Base-by-base conservation (phyloP, 2,113 vertebrate species). In the Mustela lutreola region DNA sequence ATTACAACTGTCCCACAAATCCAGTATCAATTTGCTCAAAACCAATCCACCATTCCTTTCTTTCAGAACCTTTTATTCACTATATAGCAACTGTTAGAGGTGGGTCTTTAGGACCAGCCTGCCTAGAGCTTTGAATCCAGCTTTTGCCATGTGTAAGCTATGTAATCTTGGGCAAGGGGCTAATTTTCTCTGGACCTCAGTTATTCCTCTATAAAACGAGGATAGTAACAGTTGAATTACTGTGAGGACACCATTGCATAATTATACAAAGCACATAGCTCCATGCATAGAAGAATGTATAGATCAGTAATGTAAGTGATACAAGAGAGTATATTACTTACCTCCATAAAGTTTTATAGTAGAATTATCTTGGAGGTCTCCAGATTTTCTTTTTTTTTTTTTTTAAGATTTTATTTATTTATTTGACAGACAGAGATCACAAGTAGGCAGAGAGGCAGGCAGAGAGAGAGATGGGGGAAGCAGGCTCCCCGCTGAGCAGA, bases 341-440 rank as follows among this genome's bases (percentile, higher is more conserved):
- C 9, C 15, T 63, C 58, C 39, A 36, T 16, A 76, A 63, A 73
- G 33, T 67, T 89, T 89, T 83, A 89, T 4, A 56, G 21, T 36
- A 75, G 4, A 71, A 62, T 21, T 85, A 53, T 28, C 7, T 21
- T 62, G 5, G 18, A 71, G 50, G 28, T 80, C 45, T 89, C 36
- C 39, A 53, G 26, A 58, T 86, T 80, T 85, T 56, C 63, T 80
- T 56, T 80, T 86, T 80, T 85, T 80, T 86, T 80, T 85, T 80
- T 86, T 80, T 85, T 56, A 42, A 42, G 42, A 42, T 42, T 42
- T 42, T 42, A 42, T 42, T 42, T 42, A 42, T 42, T 42, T 42
- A 42, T 42, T 42, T 42, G 42, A 42, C 42, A 42, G 42, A 42
- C 42, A 42, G 42, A 42, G 42, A 42, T 42, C 42, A 42, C 42